A percentile compares a stretch with the other conserved stretches of the same genome.
Evolutionary conservation across 2,888 invertebrate genomes (phyloP).

Genomic region (Mythimna impura): DNA sequence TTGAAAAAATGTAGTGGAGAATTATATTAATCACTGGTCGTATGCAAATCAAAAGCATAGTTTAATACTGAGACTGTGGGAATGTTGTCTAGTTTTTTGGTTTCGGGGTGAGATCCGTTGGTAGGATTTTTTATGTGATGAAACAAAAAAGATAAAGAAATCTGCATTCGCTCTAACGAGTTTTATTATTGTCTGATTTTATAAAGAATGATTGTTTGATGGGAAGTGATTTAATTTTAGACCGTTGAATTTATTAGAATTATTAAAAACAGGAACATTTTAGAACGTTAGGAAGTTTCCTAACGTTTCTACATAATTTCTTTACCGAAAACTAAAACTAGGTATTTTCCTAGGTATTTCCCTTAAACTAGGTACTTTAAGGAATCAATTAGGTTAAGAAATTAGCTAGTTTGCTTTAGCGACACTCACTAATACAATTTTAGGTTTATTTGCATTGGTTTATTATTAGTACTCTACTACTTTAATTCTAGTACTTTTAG

Average conservation of each 20-base stretch:
- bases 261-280: neutral
- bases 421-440: neutral
- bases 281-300: neutral
- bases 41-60: slow-evolving; percentile 83
- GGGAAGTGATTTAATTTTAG: slow-evolving; percentile 21
- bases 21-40: slow-evolving; percentile 84
- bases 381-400: too few species aligned
- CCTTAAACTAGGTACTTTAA: too few species aligned
- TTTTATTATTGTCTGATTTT: slow-evolving; percentile 45
- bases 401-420: neutral
- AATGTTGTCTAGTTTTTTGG: slow-evolving; percentile 75
- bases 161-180: slow-evolving; percentile 56
- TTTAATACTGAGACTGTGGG: slow-evolving; percentile 79
- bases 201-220: slow-evolving; percentile 22
- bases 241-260: slow-evolving; percentile 54
- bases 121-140: slow-evolving; percentile 61
- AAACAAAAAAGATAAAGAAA: slow-evolving; percentile 61
- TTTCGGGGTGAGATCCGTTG: slow-evolving; percentile 69
- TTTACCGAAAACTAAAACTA: too few species aligned
- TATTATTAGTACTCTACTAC: too few species aligned
- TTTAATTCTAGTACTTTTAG: neutral
- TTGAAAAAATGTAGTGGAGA: slow-evolving; percentile 78
- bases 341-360: too few species aligned
- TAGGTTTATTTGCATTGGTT: too few species aligned
- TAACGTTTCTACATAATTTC: too few species aligned